Evolutionary conservation across 1,140 invertebrate genomes (phyloP).

Genomic region (Coptotermes formosanus): DNA sequence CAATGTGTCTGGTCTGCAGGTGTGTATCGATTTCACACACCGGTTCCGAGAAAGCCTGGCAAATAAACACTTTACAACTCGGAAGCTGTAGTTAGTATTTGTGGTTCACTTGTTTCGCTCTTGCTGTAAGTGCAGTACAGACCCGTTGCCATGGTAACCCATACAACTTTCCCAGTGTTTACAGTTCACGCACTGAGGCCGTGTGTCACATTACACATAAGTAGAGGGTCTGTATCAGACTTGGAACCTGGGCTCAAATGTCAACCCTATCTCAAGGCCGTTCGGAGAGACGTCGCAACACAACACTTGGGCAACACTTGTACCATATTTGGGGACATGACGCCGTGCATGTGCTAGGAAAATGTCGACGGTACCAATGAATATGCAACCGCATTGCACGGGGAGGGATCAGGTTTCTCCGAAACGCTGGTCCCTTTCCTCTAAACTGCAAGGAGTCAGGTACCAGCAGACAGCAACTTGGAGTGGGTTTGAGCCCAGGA

Average conservation of each 20-base stretch:
- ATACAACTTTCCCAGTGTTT: constrained; percentile 7
- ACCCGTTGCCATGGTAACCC: not conserved
- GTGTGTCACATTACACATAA: not conserved
- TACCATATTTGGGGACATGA: no score
- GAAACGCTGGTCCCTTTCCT: no score
- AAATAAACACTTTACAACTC: not conserved
- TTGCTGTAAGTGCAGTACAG: not conserved
- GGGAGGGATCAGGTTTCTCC: no score
- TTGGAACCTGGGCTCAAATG: not conserved
- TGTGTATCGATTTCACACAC: not conserved
- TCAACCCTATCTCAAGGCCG: no score
- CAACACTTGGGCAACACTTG: no score
- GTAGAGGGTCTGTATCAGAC: not conserved
- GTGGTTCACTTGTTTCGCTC: not conserved
- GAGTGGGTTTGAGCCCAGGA: no score
- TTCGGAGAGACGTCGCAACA: no score
- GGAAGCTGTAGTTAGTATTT: not conserved
- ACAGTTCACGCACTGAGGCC: not conserved
- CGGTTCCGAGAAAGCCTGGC: not conserved
- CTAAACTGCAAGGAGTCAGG: no score
- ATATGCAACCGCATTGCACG: no score
- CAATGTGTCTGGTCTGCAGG: not conserved
- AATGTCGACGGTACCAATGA: no score
- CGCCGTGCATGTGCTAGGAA: no score
- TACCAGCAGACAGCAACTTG: no score